Evolutionary conservation across 2,113 vertebrate species (phyloP), one percentile per base, ranked within the genome.

Genomic region (Anolis carolinensis): DNA sequence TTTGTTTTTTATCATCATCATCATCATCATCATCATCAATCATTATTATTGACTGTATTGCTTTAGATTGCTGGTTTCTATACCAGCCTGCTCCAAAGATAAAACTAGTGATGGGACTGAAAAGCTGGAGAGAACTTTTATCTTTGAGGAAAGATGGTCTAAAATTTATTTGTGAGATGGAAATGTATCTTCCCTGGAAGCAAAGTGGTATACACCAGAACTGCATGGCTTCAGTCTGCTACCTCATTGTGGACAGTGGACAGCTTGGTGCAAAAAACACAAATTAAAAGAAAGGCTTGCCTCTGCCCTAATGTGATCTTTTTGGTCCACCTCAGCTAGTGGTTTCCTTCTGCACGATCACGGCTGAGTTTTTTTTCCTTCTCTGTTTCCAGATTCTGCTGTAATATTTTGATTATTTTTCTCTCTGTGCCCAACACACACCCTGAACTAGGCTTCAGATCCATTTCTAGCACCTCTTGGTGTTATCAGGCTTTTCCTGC

Each of bases 401-500:
- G 9, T 14, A 77, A 30, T 55, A 77, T 52, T 52, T 32, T 23
- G 34, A 73, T 39, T 39, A 5, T 23, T 3, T 23, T 30, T 39
- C 59, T 13, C 55, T 20, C n/a, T 4, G 32, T 11, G 27, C 65
- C 18, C 1, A 25, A n/a, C 48, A 14, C 67, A 21, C 2, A 11
- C 48, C 84, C 0, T 0, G 9, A 39, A 0, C 0, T 87, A 0
- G 0, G 71, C 59, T 90, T 39, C 81, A 82, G 76, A 73, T 75
- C 81, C 27, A 68, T 80, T 87, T 72, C 79, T n/a, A 83, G 87
- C 7, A 13, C 82, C 32, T 71, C 68, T 2, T 70, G 83, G 72
- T 55, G 62, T 79, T 92, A 89, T 71, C 92, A 84, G 71, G 1
- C 67, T 48, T 75, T 83, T 87, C 86, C 88, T 83, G 86, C 85